Conservation (phyloP, 2,888 invertebrate species). For the Aethes cnicana region DNA sequence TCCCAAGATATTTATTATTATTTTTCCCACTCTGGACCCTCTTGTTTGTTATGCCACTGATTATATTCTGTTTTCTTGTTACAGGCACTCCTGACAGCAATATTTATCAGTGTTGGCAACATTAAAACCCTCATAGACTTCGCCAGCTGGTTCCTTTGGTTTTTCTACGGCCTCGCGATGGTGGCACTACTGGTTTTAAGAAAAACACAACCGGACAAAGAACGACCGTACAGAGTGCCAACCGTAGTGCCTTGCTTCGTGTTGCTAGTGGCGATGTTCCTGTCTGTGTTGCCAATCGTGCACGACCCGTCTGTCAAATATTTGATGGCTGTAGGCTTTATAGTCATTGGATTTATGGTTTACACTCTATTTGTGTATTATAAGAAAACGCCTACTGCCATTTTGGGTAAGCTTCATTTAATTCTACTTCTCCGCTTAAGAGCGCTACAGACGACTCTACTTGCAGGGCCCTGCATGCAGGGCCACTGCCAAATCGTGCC, state of each 20-base stretch:
- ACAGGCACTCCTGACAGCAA: slow-evolving; percentile 85
- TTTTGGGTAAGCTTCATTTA: slow-evolving; percentile 81
- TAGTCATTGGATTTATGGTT: slow-evolving; percentile 85
- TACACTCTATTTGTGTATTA: slow-evolving; percentile 90
- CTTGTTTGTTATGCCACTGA: no score
- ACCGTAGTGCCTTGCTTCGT: slow-evolving; percentile 88
- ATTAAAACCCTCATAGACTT: slow-evolving; percentile 91
- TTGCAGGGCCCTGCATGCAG: no score
- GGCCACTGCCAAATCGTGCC: no score
- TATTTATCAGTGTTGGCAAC: slow-evolving; percentile 88
- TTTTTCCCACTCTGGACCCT: no score
- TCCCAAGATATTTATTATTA: no score
- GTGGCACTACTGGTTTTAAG: slow-evolving; percentile 88
- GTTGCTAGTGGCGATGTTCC: slow-evolving; percentile 85
- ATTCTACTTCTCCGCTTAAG: no score
- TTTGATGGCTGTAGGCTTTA: slow-evolving; percentile 87
- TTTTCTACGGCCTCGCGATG: slow-evolving; percentile 93
- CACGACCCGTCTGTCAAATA: slow-evolving; percentile 89
- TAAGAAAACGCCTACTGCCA: slow-evolving; percentile 83
- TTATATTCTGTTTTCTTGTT: no score
- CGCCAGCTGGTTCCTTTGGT: slow-evolving; percentile 93
- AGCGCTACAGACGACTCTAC: no score
- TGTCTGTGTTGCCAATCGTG: slow-evolving; percentile 88
- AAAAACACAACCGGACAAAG: slow-evolving; percentile 85
- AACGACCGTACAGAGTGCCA: slow-evolving; percentile 89